A percentile compares a stretch with the other conserved stretches of the same genome.
Conservation (phyloP, 64 coral and sea anemone species). For the Pocillopora verrucosa region DNA sequence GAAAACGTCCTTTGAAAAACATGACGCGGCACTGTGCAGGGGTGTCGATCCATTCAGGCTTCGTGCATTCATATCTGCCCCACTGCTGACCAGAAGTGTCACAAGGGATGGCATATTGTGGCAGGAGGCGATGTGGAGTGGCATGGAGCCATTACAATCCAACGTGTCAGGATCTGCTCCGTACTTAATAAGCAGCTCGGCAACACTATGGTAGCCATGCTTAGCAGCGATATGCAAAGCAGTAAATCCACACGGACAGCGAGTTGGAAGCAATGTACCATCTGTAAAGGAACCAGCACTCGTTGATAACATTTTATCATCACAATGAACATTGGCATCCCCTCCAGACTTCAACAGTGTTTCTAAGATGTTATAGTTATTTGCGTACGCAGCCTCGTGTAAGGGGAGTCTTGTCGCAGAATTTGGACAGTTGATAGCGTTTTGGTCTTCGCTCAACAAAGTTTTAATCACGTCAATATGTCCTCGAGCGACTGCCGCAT, state of each 20-base stretch:
- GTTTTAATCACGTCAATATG: slow-evolving; percentile 20
- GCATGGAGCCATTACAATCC: slow-evolving; percentile 45
- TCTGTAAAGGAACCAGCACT: background rate
- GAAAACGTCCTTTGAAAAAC: slow-evolving; percentile 17
- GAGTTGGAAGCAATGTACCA: background rate
- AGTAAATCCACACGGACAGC: slow-evolving; percentile 47
- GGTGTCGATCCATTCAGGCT: slow-evolving; percentile 56
- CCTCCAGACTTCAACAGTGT: slow-evolving; percentile 44
- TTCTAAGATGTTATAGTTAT: slow-evolving; percentile 24
- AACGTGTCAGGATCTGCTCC: slow-evolving; percentile 3
- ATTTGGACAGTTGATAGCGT: slow-evolving; percentile 30
- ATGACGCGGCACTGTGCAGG: slow-evolving; percentile 54
- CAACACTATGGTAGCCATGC: slow-evolving; percentile 32
- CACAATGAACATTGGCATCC: slow-evolving; percentile 23
- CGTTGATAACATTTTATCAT: background rate
- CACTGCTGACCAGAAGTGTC: slow-evolving; percentile 4
- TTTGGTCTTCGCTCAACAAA: slow-evolving; percentile 23
- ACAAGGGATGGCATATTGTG: background rate
- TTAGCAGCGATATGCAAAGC: slow-evolving; percentile 56
- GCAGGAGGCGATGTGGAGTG: slow-evolving; percentile 72
- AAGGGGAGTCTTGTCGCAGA: slow-evolving; percentile 37
- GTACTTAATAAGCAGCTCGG: slow-evolving; percentile 20
- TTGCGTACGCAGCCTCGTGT: slow-evolving; percentile 58
- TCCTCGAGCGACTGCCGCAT: slow-evolving; percentile 2
- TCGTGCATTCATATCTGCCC: slow-evolving; percentile 24